Evolutionary conservation across 2,113 vertebrate species (phyloP).

Genomic region (Gasterosteus aculeatus): DNA sequence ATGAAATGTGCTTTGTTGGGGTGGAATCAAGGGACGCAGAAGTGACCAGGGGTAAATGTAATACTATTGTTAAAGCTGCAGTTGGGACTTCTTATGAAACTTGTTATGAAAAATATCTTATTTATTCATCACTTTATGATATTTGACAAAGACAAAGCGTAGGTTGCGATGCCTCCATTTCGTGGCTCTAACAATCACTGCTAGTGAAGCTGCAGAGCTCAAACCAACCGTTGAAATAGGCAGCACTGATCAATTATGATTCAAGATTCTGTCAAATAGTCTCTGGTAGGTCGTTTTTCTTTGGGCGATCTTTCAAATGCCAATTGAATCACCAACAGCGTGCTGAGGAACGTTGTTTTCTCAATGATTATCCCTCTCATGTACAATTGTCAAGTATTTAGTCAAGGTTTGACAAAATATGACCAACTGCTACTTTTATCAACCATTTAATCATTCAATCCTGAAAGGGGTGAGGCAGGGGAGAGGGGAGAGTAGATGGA

Average conservation of each 20-base stretch:
- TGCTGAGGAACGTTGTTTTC: not conserved
- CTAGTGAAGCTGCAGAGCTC: not conserved
- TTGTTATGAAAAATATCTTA: not conserved
- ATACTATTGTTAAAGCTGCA: not conserved
- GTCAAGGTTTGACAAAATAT: not conserved
- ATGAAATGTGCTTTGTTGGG: not conserved
- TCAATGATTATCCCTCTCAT: not conserved
- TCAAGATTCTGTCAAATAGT: not conserved
- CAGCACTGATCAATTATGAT: not conserved
- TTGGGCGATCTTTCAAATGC: not conserved
- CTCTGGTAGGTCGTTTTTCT: not conserved
- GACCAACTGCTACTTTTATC: not conserved
- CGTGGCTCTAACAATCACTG: not conserved
- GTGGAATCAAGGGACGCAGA: not conserved
- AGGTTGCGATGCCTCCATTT: not conserved
- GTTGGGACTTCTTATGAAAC: not conserved
- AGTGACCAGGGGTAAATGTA: not conserved
- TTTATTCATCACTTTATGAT: not conserved
- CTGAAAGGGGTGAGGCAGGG: not conserved
- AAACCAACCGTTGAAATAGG: not conserved
- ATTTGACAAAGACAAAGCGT: not conserved
- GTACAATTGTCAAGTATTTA: not conserved
- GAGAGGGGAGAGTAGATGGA: not conserved
- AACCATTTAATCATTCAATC: conserved; percentile 4
- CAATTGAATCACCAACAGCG: not conserved